Evolutionary conservation across 2,113 vertebrate species (phyloP).

Genomic region (Loxodonta africana): DNA sequence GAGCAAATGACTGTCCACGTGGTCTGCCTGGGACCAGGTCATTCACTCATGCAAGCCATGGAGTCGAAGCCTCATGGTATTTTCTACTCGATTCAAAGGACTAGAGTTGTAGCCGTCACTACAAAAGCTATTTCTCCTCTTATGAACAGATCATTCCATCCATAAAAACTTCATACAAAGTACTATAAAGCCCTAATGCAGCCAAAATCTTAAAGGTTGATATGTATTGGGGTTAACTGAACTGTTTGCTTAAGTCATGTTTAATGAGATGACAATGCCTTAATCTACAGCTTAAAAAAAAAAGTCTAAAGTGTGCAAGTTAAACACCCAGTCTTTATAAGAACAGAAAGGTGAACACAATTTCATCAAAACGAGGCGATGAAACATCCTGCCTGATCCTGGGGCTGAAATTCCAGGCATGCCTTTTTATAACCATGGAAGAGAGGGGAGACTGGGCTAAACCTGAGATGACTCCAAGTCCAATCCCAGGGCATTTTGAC

Average conservation of each 20-base stretch:
- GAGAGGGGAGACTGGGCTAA: fast-evolving
- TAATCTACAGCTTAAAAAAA: neutral
- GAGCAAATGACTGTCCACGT: neutral
- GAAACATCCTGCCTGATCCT: too few relatives aligned
- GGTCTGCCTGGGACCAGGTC: neutral
- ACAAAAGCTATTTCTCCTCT: slow-evolving; percentile 9
- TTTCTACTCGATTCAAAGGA: neutral
- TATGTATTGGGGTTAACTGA: neutral
- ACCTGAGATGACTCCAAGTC: neutral
- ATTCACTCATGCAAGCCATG: neutral
- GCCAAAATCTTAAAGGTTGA: neutral
- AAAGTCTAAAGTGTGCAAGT: neutral
- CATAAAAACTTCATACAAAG: neutral
- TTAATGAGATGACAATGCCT: neutral
- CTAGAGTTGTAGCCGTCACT: neutral
- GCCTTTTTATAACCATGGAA: fast-evolving
- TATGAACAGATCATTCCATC: neutral
- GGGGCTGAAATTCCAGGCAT: neutral
- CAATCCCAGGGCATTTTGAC: neutral
- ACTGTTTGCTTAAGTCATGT: neutral
- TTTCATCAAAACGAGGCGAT: neutral
- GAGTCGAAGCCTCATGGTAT: neutral
- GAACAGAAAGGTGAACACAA: neutral
- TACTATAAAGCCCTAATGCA: fast-evolving
- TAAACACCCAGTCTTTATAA: neutral